A percentile compares a stretch with the other conserved stretches of the same genome.
phyloP scores from a whole-genome alignment of 1,140 invertebrate genomes.

The Portunus trituberculatus region DNA sequence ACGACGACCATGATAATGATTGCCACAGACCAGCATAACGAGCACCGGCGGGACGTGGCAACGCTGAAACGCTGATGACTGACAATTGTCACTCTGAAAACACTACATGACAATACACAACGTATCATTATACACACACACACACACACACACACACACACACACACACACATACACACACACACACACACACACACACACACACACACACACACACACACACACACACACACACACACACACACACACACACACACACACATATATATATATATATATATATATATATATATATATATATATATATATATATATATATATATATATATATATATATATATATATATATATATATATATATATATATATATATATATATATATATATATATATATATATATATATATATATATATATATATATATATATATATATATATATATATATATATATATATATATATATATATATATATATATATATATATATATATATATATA shows the following conservation, averaged over 20 bases:
- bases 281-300: not conserved
- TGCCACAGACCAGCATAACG: not conserved
- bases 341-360: no score
- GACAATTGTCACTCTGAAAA: not conserved
- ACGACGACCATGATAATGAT: not conserved
- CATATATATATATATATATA: not conserved
- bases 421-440: no score
- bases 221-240: not conserved
- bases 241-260: no score
- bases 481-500: no score
- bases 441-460: no score
- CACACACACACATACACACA: no score
- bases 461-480: no score
- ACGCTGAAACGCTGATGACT: not conserved
- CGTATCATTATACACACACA: not conserved
- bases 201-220: not conserved
- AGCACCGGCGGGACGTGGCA: not conserved
- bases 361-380: no score
- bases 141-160: slow-evolving; percentile 7
- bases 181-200: not conserved
- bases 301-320: slow-evolving; percentile 25
- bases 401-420: no score
- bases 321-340: not conserved
- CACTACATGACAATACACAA: not conserved
- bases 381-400: no score